Conservation (phyloP, 64 coral and sea anemone genomes). For the Stylophora pistillata region DNA sequence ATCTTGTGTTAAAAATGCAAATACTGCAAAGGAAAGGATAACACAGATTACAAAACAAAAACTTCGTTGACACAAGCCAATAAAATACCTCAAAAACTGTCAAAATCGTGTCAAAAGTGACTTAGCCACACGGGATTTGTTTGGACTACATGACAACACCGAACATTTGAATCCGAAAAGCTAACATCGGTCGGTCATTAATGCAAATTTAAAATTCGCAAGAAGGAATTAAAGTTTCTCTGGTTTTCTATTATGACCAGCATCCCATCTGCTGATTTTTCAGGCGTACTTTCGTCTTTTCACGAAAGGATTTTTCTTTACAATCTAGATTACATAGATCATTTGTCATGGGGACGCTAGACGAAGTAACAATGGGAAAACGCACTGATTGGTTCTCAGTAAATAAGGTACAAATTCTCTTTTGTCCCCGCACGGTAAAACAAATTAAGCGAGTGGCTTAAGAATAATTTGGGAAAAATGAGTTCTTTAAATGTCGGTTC, state of each 20-base stretch:
- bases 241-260: background rate
- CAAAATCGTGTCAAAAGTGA: conserved; percentile 52
- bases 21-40: conserved; percentile 50
- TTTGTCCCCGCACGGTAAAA: background rate
- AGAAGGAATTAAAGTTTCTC: background rate
- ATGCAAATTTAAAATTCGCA: background rate
- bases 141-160: conserved; percentile 13
- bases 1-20: conserved; percentile 40
- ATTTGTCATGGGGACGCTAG: background rate
- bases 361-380: background rate
- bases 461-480: conserved; percentile 8
- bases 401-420: background rate
- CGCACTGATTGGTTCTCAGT: background rate
- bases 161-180: conserved; percentile 12
- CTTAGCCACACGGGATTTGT: conserved; percentile 43
- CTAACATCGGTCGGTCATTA: background rate
- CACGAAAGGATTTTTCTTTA: conserved; percentile 16
- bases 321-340: conserved; percentile 15
- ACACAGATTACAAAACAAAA: conserved; percentile 41
- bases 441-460: background rate
- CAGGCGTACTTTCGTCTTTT: background rate
- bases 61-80: conserved; percentile 64
- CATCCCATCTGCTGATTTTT: background rate
- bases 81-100: conserved; percentile 48
- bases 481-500: background rate